Evolutionary conservation across 2,888 invertebrate genomes (phyloP), one percentile per base, ranked within the genome.

Genomic region (Lasius fuliginosus): DNA sequence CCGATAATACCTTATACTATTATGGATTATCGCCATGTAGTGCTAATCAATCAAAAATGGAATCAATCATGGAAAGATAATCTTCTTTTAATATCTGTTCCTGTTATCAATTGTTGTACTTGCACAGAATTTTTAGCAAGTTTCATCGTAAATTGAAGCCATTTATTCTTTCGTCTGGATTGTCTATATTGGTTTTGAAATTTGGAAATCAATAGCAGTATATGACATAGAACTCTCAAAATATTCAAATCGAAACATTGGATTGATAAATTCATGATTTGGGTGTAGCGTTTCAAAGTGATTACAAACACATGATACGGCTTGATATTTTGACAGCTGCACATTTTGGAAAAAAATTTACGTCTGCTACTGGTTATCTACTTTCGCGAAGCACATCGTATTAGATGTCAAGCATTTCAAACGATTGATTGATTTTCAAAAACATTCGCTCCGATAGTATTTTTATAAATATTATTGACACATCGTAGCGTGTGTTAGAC

Each of bases 231-330:
- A 42, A 36, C n/a, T 79, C 56, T 77, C 42, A 68, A 69, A 79
- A 68, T 69, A 69, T 79, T 79, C 58, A 30, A 79, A 79, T 18
- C 33, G 3, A 36, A 75, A 76, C n/a, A 46, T 60, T 42, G 68
- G 23, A 69, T 79, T 69, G 79, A 69, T 79, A 79, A 79, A 79
- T 69, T 79, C 42, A 79, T 30, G 33, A 79, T 79, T 79, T 42
- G 42, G 11, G 18, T 36, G 42, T 60, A 58, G n/a, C 30, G 15
- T 79, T 79, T 58, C 69, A 69, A 79, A 79, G 23, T 33, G 69
- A 58, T 79, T 79, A 79, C 69, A 30, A 69, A 79, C 15, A 42
- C 15, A 18, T 40, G 58, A 79, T 68, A 42, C 12, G 9, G 27
- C 40, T 67, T 67, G 42, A 77, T 77, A 46, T 8, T 46, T 58